Percentiles rank a stretch among this genome's conserved stretches.
These are phyloP conservation scores for Acanthopagrus latus DNA, from an alignment of 2,797 vertebrate genomes.

Conservation along the genomic window DNA sequence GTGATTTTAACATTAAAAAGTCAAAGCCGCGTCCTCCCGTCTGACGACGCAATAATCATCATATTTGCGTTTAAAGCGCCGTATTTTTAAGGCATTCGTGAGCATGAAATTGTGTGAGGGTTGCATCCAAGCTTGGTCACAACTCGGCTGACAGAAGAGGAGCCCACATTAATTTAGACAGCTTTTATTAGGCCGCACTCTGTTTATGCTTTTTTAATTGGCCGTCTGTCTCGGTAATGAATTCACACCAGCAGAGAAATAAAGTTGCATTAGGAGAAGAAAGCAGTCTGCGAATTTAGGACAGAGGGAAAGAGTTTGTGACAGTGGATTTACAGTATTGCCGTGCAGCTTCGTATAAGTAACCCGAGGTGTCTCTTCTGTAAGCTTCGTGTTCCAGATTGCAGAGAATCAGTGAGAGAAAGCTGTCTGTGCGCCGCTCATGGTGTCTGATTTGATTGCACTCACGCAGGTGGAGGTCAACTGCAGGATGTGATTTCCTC, in stretches of 20 bases:
- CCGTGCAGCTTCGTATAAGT: neutral
- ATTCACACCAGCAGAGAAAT: conserved; percentile 46
- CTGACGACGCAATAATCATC: conserved; percentile 33
- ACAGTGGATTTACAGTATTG: conserved; percentile 4
- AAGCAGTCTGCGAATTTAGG: conserved; percentile 36
- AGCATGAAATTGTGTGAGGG: conserved; percentile 59
- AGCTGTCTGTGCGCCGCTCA: conserved; percentile 18
- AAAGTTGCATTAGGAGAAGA: conserved; percentile 25
- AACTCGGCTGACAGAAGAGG: conserved; percentile 39
- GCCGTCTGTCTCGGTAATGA: conserved; percentile 48
- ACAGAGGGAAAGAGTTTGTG: conserved; percentile 18
- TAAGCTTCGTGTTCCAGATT: conserved; percentile 22
- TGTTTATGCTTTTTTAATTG: conserved; percentile 65
- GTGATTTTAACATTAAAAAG: conserved; percentile 39
- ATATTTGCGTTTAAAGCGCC: conserved; percentile 31
- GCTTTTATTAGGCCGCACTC: conserved; percentile 47
- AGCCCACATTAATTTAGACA: conserved; percentile 29
- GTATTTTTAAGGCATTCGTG: conserved; percentile 34
- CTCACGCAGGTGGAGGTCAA: conserved; percentile 22
- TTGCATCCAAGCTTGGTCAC: conserved; percentile 38
- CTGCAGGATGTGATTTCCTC: conserved; percentile 29
- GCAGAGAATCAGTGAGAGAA: conserved; percentile 12
- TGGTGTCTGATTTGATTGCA: conserved; percentile 41
- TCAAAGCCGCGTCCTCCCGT: conserved; percentile 2
- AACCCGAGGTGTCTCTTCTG: conserved; percentile 2